Evolutionary conservation across 2,888 invertebrate genomes (phyloP), one percentile per base, ranked within the genome.

Genomic region (Drosophila peninsularis): DNA sequence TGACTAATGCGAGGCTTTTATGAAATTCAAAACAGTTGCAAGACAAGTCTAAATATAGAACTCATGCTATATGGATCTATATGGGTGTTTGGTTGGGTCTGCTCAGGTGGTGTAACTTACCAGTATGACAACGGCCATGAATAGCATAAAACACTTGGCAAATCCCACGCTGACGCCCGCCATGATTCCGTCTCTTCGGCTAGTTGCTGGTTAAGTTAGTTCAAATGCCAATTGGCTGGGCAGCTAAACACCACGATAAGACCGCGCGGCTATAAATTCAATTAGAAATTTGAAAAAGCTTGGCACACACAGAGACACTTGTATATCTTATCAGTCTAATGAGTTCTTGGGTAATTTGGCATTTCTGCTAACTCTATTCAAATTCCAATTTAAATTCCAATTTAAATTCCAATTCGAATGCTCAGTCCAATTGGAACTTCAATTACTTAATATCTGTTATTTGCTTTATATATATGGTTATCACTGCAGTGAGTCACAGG

Each of bases 141-240:
- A 91, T 37, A 90, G 75, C 62, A 91, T 90, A 65, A 91, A 91
- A 62, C 91, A 91, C 74, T 91, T 91, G 52, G 90, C 90, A 58
- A 91, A 91, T 30, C 83, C 90, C 58, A 85, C 80, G 71, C 90
- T 90, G 30, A 91, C 82, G 32, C 84, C 79, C 14, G 90, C 80
- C 91, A 91, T 91, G 42, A 68, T 81, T 36, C 44, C 1, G 30
- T 45, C 0, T 14, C 39, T 36, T 34, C 11, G 45, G 30, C 30
- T 13, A 24, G 24, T 44, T 10, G 0, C 0, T 19, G 2, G 17
- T 30, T 11, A 19, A 56, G 45, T 27, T 27, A 13, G 55, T 14
- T 14, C n/a, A 41, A 42, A 17, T 39, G 49, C 27, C 19, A 37
- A 66, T 73, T 61, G 44, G 45, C 57, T 49, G 62, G 44, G 19